Base-by-base conservation (phyloP, 2,888 invertebrate species). In the Pocota personata region DNA sequence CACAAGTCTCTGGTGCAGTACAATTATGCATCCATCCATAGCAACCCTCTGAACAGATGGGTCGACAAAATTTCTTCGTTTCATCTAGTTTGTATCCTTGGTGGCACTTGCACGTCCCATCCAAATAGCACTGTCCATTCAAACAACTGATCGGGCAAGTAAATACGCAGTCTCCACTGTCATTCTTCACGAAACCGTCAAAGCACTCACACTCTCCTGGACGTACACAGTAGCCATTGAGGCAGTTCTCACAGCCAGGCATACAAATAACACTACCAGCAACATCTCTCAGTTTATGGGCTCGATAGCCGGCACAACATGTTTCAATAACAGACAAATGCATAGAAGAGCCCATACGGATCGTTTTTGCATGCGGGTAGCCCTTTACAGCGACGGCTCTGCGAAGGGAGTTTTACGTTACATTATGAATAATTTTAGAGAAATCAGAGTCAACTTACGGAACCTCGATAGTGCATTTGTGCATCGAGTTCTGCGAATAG, bases 241-340 rank as follows among this genome's bases (percentile, higher is more conserved):
- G 87, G 50, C 92, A 92, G 50, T 89, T 90, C 2, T 89, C 88
- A 35, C 90, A 90, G 0, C 88, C 30, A 0, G 91, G 91, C 1
- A 88, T 87, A 48, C 91, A 92, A 0, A 87, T 62, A 0, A 89
- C 89, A 2, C 84, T 87, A 12, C 90, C 89, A 1, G 89, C 89
- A 4, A 83, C 87, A 16, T 89, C 89, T 7, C 62, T 86, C 46
- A 89, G 83, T 0, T 89, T 88, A 10, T 88, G 88, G 10, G 89
- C 76, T 14, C 73, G 87, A 79, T 95, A 96, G n/a, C 96, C 96
- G 0, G 94, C 93, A 90, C 96, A 97, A 90, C 97, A 97, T 35
- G 95, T 93, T 86, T 95, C 93, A 89, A 96, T 94, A 64, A 94
- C 93, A 88, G 94, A 94, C 73, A 94, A 93, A 24, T 94, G 94